Evolutionary conservation across 2,797 vertebrate species (phyloP), one percentile per base, ranked within the genome.

Genomic region (Sternotherus odoratus): DNA sequence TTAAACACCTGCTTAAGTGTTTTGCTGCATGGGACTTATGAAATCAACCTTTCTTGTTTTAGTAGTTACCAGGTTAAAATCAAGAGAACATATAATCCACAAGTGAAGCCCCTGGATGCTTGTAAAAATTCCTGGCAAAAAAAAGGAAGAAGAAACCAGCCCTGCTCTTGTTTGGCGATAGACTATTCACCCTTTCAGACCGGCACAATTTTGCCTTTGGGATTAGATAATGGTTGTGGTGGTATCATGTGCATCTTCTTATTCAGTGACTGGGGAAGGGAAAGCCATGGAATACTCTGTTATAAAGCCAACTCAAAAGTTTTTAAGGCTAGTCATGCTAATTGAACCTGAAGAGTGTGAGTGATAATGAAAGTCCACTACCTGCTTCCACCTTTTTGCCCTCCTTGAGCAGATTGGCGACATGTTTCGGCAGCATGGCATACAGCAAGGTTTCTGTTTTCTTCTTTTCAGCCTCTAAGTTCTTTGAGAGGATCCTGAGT

Each of bases 341-440:
- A 48, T 53, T 86, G 21, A 83, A 48, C 1, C 33, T 21, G 30
- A 56, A 85, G 19, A 21, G 78, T 12, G 50, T n/a, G 43, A 83
- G 57, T 46, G 60, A 28, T 69, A 79, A 77, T 19, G 51, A 54
- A 57, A 6, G 2, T 3, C 6, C 30, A 82, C 4, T 94, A 98
- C 98, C 98, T 95, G 98, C 97, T 39, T 98, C 96, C 0, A 98
- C 97, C 17, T 97, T 98, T 93, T 97, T 96, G 53, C 98, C 98
- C 39, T 99, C 98, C 93, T 98, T 98, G 13, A 99, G 97, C 97
- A 98, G 97, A 96, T 97, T 98, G 93, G 98, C 99, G 15, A 98
- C 98, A 0, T 98, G 97, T 9, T 98, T 97, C 0, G 97, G 98
- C 82, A 99, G 96, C 98, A 98, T 98, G 86, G 98, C 97, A 4